Evolutionary conservation across 2,797 vertebrate genomes (phyloP).

Genomic region (Hybognathus amarus): DNA sequence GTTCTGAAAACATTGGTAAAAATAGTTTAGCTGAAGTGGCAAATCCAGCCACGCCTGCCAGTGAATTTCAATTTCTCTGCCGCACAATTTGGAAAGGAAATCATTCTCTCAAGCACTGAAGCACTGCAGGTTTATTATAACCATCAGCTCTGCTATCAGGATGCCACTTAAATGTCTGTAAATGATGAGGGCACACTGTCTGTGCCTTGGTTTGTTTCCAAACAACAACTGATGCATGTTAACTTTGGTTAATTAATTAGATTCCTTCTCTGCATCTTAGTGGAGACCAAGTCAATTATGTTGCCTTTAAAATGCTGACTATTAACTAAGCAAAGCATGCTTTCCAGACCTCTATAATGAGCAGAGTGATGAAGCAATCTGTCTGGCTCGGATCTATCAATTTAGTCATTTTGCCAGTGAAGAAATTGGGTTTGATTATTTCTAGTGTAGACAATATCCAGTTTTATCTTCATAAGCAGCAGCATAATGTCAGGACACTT

Average conservation of each 20-base stretch:
- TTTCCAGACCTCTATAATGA: slow-evolving; percentile 11
- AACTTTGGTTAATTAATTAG: not conserved
- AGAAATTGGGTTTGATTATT: not conserved
- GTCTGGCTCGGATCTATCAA: not conserved
- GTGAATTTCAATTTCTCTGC: not conserved
- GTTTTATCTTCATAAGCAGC: not conserved
- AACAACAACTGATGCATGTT: not conserved
- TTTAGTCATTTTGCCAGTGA: not conserved
- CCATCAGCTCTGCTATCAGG: not conserved
- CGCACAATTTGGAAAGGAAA: not conserved
- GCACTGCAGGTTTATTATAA: not conserved
- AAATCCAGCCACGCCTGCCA: not conserved
- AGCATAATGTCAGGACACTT: not conserved
- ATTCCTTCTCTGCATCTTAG: not conserved
- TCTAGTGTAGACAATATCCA: not conserved
- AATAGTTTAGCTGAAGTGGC: not conserved
- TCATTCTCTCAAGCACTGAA: not conserved
- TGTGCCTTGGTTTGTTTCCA: not conserved
- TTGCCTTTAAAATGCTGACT: not conserved
- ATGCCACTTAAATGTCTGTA: not conserved
- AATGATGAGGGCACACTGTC: not conserved
- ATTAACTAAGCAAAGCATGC: not conserved
- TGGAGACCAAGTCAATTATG: not conserved
- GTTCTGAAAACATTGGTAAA: not conserved
- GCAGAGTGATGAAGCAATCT: not conserved